phyloP scores from a whole-genome alignment of 1,140 invertebrate species.

The Chrysomallon squamiferum region DNA sequence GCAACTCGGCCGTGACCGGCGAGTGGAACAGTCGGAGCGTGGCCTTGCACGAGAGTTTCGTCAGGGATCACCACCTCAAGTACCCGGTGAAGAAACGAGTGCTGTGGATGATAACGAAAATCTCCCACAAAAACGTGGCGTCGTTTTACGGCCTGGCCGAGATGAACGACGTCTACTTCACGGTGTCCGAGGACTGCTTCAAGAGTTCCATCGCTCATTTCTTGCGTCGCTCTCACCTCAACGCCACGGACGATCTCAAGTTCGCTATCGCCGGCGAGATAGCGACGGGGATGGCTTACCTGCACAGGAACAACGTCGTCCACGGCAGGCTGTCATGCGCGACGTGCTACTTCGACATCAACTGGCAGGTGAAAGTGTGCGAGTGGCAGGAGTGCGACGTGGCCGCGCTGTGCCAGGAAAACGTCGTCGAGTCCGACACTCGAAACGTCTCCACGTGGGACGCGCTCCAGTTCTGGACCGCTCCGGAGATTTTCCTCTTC shows the following conservation, averaged over 20 bases:
- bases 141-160: conserved; percentile 46
- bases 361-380: conserved; percentile 48
- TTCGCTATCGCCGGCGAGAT: conserved; percentile 41
- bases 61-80: not conserved
- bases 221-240: conserved; percentile 36
- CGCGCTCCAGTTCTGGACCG: conserved; percentile 33
- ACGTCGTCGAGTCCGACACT: not conserved
- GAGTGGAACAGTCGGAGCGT: not conserved
- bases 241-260: conserved; percentile 39
- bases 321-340: conserved; percentile 43
- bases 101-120: conserved; percentile 40
- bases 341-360: conserved; percentile 44
- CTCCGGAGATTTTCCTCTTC: conserved; percentile 40
- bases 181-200: conserved; percentile 33
- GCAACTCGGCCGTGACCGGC: not conserved
- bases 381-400: conserved; percentile 42
- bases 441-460: conserved; percentile 13
- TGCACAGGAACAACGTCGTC: conserved; percentile 38
- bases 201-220: conserved; percentile 42
- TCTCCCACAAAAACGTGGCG: conserved; percentile 42
- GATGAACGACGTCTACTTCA: conserved; percentile 21
- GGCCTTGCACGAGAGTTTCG: not conserved
- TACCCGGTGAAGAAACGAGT: conserved; percentile 26
- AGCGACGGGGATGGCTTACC: conserved; percentile 38
- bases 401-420: conserved; percentile 4